Evolutionary conservation across 2,113 vertebrate genomes (phyloP), one percentile per base, ranked within the genome.

Genomic region (Syngnathus typhle): DNA sequence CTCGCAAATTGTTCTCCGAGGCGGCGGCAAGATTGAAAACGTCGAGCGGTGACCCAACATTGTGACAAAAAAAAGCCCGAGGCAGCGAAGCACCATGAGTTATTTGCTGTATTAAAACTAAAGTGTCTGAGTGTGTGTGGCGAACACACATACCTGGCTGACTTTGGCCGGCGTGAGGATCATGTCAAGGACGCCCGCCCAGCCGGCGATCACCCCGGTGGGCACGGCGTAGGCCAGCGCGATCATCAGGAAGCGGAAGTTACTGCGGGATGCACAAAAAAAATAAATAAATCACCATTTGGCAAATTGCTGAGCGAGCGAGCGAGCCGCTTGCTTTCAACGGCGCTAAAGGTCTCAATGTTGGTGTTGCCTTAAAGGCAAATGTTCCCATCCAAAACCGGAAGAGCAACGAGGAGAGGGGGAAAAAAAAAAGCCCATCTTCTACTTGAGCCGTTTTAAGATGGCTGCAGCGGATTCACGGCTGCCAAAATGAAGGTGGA

Each of bases 191-290:
- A 99, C 95, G 67, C 97, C 97, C 18, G 92, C 87, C 96, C 96
- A 99, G 78, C 97, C 97, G n/a, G 94, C 92, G 61, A 95, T 90
- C 77, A 98, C 94, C 71, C 97, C 97, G 55, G 95, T 89, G 32
- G 97, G 95, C 81, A 99, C 94, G 0, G 96, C 94, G 75, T 96
- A 99, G 21, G 97, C 97, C 85, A 98, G 84, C 1, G 93, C 95
- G 68, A 98, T 93, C 95, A 98, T 97, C 91, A 99, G 87, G 90
- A 99, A 99, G 36, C 95, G 91, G 71, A 93, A 82, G 82, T 99
- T 98, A 85, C 97, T 99, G 73, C 52, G 80, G 82, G 10, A 79
- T 68, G 85, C 3, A 70, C 18, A 68, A n/a, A 60, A 18, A 64
- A 13, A 13, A 51, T 49, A 1, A 38, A 23, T n/a, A n/a, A n/a